These are phyloP conservation scores for Probaryconus sp. DNA, from an alignment of 1,140 invertebrate genomes.

Conservation along the genomic window DNA sequence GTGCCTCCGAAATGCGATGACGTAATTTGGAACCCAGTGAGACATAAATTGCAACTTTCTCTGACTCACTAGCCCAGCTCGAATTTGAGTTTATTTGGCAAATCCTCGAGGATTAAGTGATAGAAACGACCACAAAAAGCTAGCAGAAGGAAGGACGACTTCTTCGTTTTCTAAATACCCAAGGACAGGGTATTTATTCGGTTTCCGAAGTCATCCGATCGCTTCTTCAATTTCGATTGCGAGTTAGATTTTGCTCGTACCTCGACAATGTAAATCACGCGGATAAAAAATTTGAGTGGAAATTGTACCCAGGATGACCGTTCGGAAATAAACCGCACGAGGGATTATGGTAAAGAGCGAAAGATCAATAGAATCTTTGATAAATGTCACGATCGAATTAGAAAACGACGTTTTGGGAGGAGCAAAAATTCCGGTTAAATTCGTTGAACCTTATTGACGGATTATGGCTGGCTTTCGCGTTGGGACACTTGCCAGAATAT, in stretches of 20 bases:
- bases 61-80: background rate
- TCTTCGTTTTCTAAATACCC: too few species aligned
- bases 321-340: constrained; percentile 16
- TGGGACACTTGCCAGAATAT: constrained; percentile 3
- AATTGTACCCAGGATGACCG: constrained; percentile 28
- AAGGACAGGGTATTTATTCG: too few species aligned
- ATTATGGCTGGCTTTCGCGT: constrained; percentile 1
- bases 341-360: constrained; percentile 19
- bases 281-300: constrained; percentile 4
- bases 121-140: constrained; percentile 4
- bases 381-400: constrained; percentile 29
- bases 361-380: constrained; percentile 25
- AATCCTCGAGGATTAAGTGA: constrained; percentile 11
- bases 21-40: constrained; percentile 1
- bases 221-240: constrained; percentile 3
- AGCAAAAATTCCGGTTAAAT: constrained; percentile 8
- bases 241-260: background rate
- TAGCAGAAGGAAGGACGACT: too few species aligned
- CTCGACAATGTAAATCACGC: constrained; percentile 12
- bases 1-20: background rate
- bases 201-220: background rate
- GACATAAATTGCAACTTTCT: constrained; percentile 15
- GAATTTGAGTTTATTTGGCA: constrained; percentile 20
- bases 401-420: constrained; percentile 25
- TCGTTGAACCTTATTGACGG: constrained; percentile 15